Evolutionary conservation across 2,797 vertebrate genomes (phyloP).

Genomic region (Centroberyx gerrardi): DNA sequence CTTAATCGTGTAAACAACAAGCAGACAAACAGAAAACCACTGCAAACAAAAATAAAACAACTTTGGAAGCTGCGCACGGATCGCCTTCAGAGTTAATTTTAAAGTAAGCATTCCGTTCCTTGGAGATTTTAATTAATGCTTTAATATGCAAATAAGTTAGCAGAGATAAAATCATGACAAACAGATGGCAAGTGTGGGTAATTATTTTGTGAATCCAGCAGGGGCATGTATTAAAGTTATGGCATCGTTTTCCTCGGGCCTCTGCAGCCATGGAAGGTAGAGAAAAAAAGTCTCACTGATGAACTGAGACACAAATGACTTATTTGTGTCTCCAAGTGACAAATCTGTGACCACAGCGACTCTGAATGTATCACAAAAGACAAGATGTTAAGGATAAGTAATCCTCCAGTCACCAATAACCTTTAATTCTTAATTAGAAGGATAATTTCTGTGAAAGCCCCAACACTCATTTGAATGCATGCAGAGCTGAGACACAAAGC

Average conservation of each 20-base stretch:
- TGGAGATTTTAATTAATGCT: conserved; percentile 98
- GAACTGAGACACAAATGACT: conserved; percentile 58
- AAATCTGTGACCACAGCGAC: conserved; percentile 54
- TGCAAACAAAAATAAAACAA: conserved; percentile 79
- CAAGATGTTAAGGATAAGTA: conserved; percentile 15
- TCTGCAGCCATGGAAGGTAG: conserved; percentile 65
- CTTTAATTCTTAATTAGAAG: conserved; percentile 28
- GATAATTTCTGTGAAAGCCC: conserved; percentile 4
- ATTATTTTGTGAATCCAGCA: conserved; percentile 89
- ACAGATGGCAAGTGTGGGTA: conserved; percentile 98
- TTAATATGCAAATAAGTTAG: conserved; percentile 99
- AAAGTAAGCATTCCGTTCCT: conserved; percentile 86
- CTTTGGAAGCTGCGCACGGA: conserved; percentile 74
- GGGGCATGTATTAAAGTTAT: conserved; percentile 85
- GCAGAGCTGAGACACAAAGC: conserved; percentile 4
- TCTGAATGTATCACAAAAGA: conserved; percentile 30
- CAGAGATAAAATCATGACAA: conserved; percentile 94
- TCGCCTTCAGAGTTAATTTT: conserved; percentile 85
- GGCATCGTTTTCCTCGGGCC: conserved; percentile 82
- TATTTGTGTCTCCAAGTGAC: conserved; percentile 54
- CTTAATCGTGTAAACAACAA: conserved; percentile 78
- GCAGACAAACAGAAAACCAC: conserved; percentile 74
- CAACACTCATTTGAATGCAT: not conserved
- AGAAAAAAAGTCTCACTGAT: conserved; percentile 19
- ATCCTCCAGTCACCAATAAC: conserved; percentile 29